Evolutionary conservation across 2,888 invertebrate genomes (phyloP), one percentile per base, ranked within the genome.

Genomic region (Tenthredo scrophulariae): DNA sequence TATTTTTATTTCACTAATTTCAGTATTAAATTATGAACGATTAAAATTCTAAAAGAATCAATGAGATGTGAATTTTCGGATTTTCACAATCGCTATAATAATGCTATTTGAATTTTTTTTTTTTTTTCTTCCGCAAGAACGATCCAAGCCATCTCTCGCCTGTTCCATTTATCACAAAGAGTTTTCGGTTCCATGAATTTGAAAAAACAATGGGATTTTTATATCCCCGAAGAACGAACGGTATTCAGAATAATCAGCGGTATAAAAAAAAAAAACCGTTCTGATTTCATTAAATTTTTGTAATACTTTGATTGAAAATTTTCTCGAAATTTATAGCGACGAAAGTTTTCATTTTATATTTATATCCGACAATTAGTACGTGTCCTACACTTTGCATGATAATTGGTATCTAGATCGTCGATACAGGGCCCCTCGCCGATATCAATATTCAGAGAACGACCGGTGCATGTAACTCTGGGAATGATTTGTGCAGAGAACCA

Each of bases 371-470:
- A 18, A 50, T 50, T 0, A 15, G 37, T 33, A 4, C 2, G 67
- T 33, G n/a, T 33, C 18, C 37, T 33, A 37, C 33, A 37, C 37
- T 70, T 70, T 70, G 70, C 62, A 37, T 70, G 37, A 70, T 70
- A 37, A 70, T 70, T 37, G 70, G 9, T 70, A 37, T 33, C 1
- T 15, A 37, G 37, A 26, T 70, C 15, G 13, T 37, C 37, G 67
- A 70, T 70, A 33, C 13, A 33, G 3, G 26, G n/a, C 13, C 70
- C 18, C 70, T 18, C 0, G n/a, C 26, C 6, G 33, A 70, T 22
- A 26, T 70, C 15, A 37, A 70, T 70, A 70, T 70, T 70, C 70
- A 70, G 37, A 70, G 70, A 37, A 37, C 33, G 37, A 67, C n/a
- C 1, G n/a, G 29, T 29, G 67, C 67, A 67, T 70, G 70, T 70